phyloP scores from a whole-genome alignment of 2,113 vertebrate genomes.

The Tachysurus fulvidraco region DNA sequence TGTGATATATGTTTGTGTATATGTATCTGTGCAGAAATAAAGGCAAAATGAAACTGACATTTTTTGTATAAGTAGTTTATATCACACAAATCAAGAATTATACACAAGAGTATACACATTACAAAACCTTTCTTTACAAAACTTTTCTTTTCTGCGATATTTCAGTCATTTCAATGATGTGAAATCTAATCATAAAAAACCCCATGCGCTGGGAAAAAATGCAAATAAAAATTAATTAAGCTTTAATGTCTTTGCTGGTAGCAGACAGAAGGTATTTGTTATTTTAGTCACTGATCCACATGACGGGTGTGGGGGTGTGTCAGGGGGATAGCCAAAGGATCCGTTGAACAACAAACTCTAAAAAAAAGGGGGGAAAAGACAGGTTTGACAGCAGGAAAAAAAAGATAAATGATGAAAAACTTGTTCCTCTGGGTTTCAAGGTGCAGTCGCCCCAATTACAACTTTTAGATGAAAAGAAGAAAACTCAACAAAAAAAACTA shows the following conservation, averaged over 20 bases:
- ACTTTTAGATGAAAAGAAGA: conserved; percentile 10
- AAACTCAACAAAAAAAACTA: not conserved
- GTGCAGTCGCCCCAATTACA: conserved; percentile 18
- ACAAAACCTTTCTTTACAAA: not conserved
- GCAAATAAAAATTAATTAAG: conserved; percentile 23
- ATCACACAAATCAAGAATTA: not conserved
- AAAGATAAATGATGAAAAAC: conserved; percentile 46
- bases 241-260: conserved; percentile 14
- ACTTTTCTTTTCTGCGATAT: not conserved
- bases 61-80: conserved; percentile 25
- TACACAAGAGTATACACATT: not conserved
- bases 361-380: conserved; percentile 32
- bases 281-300: conserved; percentile 45
- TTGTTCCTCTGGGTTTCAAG: conserved; percentile 54
- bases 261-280: conserved; percentile 31
- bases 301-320: not conserved
- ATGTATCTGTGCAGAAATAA: conserved; percentile 36
- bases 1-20: conserved; percentile 33
- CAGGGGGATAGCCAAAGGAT: conserved; percentile 36
- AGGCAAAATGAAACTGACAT: conserved; percentile 13
- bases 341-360: conserved; percentile 53
- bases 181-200: not conserved
- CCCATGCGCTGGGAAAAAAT: not conserved
- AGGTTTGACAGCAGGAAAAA: conserved; percentile 50
- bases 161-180: not conserved